Base-by-base conservation (phyloP, 64 coral and sea anemone genomes). In the Acropora yongei region DNA sequence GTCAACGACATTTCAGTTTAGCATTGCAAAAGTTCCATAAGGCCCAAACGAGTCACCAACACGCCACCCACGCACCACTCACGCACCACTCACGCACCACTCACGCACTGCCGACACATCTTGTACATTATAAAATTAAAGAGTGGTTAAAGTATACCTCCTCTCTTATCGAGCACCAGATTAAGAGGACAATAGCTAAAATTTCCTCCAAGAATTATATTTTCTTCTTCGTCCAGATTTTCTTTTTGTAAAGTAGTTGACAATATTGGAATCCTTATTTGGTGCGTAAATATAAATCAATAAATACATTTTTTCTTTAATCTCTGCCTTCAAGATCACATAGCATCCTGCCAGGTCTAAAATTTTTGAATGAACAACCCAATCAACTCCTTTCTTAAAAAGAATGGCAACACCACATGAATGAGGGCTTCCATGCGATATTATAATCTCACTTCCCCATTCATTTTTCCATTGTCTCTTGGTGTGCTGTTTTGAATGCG, bases 121-220 rank as follows among this genome's bases (percentile, higher is more conserved):
- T 5, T 39, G 68, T 5, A 39, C 68, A 72, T 3, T 20, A 72
- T 20, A 72, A 39, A 72, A 72, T 39, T 20, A 19, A 72, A 39
- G n/a, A 20, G 40, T 72, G 30, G 68, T 72, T 72, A 72, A 72
- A 41, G 68, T 72, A 72, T 72, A 41, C 68, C 68, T 72, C 20
- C 86, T 57, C 72, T 69, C 72, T 75, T 88, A 49, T 75, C 69
- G 30, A 88, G 72, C 86, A 75, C 75, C 86, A 50, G 71, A 53
- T 74, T 89, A 66, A 66, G 19, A 47, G 63, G 72, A 42, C 66
- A 86, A 63, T 63, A 30, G 30, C 30, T 63, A 63, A 63, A 63
- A 18, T 63, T 13, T 11, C 60, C 60, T 63, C 60, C 60, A 63
- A 63, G 7, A 63, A 63, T 55, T 55, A 55, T 63, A 63, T 63